Evolutionary conservation across 1,140 invertebrate genomes (phyloP).

Genomic region (Hylaeus volcanicus): DNA sequence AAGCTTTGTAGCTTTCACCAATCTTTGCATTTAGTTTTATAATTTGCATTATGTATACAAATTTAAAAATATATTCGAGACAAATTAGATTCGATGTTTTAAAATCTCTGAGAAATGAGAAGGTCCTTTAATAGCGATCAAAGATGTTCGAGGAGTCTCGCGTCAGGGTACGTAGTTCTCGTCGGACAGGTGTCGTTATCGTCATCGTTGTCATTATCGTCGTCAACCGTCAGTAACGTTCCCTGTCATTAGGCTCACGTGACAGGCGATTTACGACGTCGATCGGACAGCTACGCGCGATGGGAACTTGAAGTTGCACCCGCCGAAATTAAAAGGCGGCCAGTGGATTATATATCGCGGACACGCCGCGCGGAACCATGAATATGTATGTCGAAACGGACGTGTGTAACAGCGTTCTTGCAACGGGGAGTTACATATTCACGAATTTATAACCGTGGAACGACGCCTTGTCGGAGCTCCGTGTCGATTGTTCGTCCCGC

Average conservation of each 20-base stretch:
- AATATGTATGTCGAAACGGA: slow-evolving; percentile 60
- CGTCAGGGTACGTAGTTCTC: too few relatives aligned
- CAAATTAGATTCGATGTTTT: too few relatives aligned
- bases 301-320: too few relatives aligned
- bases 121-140: background rate
- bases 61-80: too few relatives aligned
- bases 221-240: slow-evolving; percentile 33
- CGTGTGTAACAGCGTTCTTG: slow-evolving; percentile 48
- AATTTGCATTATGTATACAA: too few relatives aligned
- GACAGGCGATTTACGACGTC: slow-evolving; percentile 38
- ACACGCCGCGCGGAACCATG: slow-evolving; percentile 37
- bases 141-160: too few relatives aligned
- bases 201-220: slow-evolving; percentile 45
- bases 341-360: slow-evolving; percentile 28
- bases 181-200: slow-evolving; percentile 5
- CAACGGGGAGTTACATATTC: slow-evolving; percentile 51
- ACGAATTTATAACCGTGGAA: slow-evolving; percentile 60
- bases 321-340: slow-evolving; percentile 54
- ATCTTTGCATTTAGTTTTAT: too few relatives aligned
- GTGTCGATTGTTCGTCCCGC: slow-evolving; percentile 46
- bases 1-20: too few relatives aligned
- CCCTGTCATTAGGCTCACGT: slow-evolving; percentile 48
- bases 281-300: slow-evolving; percentile 12
- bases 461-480: slow-evolving; percentile 30
- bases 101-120: too few relatives aligned